Evolutionary conservation across 2,888 invertebrate species (phyloP), one percentile per base, ranked within the genome.

Genomic region (Chirona hameri): DNA sequence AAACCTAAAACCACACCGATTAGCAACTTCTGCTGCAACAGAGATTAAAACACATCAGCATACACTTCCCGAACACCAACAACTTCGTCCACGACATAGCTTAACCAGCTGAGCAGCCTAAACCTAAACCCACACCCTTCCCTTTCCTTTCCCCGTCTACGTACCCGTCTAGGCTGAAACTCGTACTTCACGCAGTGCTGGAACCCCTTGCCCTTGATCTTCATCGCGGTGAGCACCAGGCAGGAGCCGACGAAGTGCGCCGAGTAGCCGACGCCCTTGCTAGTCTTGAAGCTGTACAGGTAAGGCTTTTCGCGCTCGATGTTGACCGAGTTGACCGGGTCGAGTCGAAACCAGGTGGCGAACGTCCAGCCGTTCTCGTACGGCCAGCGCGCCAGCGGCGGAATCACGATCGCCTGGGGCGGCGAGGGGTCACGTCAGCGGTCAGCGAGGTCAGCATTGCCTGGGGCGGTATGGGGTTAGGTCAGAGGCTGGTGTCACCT

Each of bases 101-200:
- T 14, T 55, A 18, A 55, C 55, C 55, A 18, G 2, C 39, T 7
- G 39, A 7, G 39, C 39, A 39, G 39, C 39, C 39, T 7, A 39
- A 39, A 39, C 7, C 7, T 39, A 39, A 39, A 4, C 52, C 52
- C 52, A 7, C 52, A 2, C 10, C 52, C 52, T 9, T 12, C 3
- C 52, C 18, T 18, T 18, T 1, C 52, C 52, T 18, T 12, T 52
- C 52, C 52, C 18, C 52, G 69, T 0, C 5, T 21, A 85, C 86
- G 87, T 89, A 95, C 95, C 92, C 95, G 96, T 89, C 99, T 93
- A 69, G 99, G 99, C 88, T 96, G 97, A 90, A 99, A 99, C 90
- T 99, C 99, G 89, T 98, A 98, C 91, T 98, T 98, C 89, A 99
- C 97, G 91, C 99, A 99, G 90, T 99, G 98, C 89, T 99, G 99